A percentile compares a stretch with the other conserved stretches of the same genome.
These are phyloP conservation scores for Alca torda DNA, from an alignment of 2,797 vertebrate genomes.

Conservation along the genomic window DNA sequence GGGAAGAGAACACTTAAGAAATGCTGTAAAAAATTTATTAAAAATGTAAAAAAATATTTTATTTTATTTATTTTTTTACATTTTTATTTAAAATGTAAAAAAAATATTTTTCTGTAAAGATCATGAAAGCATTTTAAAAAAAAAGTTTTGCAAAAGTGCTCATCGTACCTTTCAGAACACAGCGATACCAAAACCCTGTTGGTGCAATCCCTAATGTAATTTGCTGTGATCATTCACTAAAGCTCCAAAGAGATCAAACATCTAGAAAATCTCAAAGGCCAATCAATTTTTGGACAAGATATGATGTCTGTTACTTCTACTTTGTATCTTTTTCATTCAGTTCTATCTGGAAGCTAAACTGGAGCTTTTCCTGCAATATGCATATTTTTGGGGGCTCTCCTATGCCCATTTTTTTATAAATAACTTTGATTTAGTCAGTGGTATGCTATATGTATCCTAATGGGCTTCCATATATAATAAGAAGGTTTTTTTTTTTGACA, in stretches of 20 bases:
- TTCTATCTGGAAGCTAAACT: neutral
- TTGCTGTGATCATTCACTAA: neutral
- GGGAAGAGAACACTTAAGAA: neutral
- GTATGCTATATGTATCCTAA: neutral
- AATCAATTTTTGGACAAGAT: neutral
- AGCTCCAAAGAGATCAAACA: neutral
- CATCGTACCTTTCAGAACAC: neutral
- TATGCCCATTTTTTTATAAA: neutral
- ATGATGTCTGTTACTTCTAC: neutral
- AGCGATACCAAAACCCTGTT: neutral
- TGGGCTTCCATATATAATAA: neutral
- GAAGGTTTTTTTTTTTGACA: neutral
- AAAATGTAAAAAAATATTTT: neutral
- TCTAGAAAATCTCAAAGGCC: neutral
- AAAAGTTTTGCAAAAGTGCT: neutral
- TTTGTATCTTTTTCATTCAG: constrained; percentile 7
- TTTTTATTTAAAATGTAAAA: too few species aligned
- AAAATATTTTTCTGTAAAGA: neutral
- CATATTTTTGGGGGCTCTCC: neutral
- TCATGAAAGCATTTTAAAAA: neutral
- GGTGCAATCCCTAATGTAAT: neutral
- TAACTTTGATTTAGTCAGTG: neutral
- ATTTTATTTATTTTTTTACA: too few species aligned
- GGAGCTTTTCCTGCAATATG: neutral
- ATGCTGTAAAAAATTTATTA: neutral